Percentiles rank a stretch among this genome's conserved stretches.
These are phyloP conservation scores for Sminthurides aquaticus DNA, from an alignment of 2,888 invertebrate genomes.

Conservation along the genomic window DNA sequence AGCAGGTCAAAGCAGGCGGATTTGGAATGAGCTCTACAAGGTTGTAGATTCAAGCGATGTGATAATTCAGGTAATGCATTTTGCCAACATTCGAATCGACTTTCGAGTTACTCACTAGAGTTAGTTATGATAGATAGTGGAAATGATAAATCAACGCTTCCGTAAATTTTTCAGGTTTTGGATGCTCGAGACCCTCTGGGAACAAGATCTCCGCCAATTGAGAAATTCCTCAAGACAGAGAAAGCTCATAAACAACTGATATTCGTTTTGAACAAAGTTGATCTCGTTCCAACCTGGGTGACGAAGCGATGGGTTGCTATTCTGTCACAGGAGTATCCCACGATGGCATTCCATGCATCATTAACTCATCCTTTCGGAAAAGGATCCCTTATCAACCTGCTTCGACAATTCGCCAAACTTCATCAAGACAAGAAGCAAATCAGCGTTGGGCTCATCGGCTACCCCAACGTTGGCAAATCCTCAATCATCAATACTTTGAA, in stretches of 20 bases:
- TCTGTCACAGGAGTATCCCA: constrained; percentile 89
- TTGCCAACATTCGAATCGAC: no score
- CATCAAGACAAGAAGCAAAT: constrained; percentile 97
- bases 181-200: constrained; percentile 97
- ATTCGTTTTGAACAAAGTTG: constrained; percentile 87
- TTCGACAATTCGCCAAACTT: constrained; percentile 90
- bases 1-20: constrained; percentile 91
- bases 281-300: constrained; percentile 68
- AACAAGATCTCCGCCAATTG: constrained; percentile 85
- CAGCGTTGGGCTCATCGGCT: constrained; percentile 96
- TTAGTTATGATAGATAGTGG: no score
- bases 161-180: constrained; percentile 66
- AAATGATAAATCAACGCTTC: no score
- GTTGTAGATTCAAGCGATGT: constrained; percentile 99
- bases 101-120: no score
- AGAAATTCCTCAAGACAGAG: constrained; percentile 85
- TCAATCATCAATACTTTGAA: constrained; percentile 94
- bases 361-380: constrained; percentile 97
- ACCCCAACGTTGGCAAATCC: constrained; percentile 98
- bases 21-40: constrained; percentile 99
- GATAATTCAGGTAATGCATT: constrained; percentile 66
- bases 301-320: constrained; percentile 69
- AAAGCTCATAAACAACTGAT: constrained; percentile 96
- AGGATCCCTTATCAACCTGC: constrained; percentile 88
- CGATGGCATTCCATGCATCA: constrained; percentile 97